Base-by-base conservation (phyloP, 1,140 invertebrate genomes). In the Harpegnathos saltator region DNA sequence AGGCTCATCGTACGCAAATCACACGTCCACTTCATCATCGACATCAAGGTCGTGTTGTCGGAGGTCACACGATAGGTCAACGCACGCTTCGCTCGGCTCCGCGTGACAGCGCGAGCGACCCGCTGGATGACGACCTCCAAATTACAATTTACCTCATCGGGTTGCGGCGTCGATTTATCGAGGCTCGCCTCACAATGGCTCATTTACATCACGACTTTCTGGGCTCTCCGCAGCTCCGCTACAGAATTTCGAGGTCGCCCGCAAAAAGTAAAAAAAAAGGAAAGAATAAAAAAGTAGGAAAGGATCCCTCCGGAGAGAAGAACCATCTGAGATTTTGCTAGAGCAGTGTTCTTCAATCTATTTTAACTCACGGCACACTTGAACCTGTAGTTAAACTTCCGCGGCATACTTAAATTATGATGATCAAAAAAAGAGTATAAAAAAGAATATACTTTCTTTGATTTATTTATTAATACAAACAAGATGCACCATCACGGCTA, bases 31-130 rank as follows among this genome's bases (percentile, higher is more conserved):
- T 77, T 66, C 50, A 77, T 77, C 74, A 77, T 66, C 50, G 48
- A 72, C 65, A 84, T 33, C 85, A 85, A 87, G 83, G 65, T 82
- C 58, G 29, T 54, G 12, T 86, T 68, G 48, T 81, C 63, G 82
- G 73, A 81, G 69, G 62, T 86, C 63, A 63, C 58, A 59, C 52
- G 26, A 22, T 9, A 72, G 52, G 78, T 86, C 83, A 62, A 63
- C n/a, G 83, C 33, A 81, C 74, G 74, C 74, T 44, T 12, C 48
- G 11, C 50, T 77, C 38, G 38, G 38, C 74, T 66, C 48, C 74
- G 26, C n/a, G n/a, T 66, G 74, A 77, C 61, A 66, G 38, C 33
- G 48, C 29, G 24, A 22, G 19, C n/a, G 15, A 65, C 44, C 61
- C 44, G n/a, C 66, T 75, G 62, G 19, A 14, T 56, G 44, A 38